Conservation (phyloP, 2,797 vertebrate species). For the Sebastes alutus region DNA sequence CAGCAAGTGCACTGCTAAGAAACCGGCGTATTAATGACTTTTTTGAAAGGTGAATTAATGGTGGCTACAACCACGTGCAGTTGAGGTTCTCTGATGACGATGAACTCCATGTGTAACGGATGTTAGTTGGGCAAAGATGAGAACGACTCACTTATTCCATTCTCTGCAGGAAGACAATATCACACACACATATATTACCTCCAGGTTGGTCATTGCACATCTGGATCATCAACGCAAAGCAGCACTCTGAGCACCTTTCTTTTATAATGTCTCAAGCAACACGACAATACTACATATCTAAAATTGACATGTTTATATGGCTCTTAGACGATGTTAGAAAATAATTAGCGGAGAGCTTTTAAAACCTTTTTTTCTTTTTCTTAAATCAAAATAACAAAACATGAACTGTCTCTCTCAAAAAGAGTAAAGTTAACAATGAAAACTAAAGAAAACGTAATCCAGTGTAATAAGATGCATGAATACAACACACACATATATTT, state of each 20-base stretch:
- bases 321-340: neutral
- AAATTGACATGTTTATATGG: neutral
- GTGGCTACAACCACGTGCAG: conserved; percentile 34
- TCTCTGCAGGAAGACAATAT: neutral
- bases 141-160: neutral
- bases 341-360: neutral
- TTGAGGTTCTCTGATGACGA: conserved; percentile 53
- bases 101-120: conserved; percentile 34
- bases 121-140: neutral
- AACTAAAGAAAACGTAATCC: neutral
- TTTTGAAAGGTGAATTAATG: conserved; percentile 69
- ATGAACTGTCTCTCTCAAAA: neutral
- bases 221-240: conserved; percentile 1
- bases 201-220: conserved; percentile 6
- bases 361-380: neutral
- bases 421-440: neutral
- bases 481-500: neutral
- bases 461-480: neutral
- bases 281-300: neutral
- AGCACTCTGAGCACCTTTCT: neutral
- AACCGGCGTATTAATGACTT: conserved; percentile 57
- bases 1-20: conserved; percentile 70
- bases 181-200: neutral
- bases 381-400: neutral
- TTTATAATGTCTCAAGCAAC: neutral